Percentiles rank a stretch among this genome's conserved stretches.
Evolutionary conservation across 2,797 vertebrate genomes (phyloP).

Genomic region (Ptychobarbus kaznakovi): DNA sequence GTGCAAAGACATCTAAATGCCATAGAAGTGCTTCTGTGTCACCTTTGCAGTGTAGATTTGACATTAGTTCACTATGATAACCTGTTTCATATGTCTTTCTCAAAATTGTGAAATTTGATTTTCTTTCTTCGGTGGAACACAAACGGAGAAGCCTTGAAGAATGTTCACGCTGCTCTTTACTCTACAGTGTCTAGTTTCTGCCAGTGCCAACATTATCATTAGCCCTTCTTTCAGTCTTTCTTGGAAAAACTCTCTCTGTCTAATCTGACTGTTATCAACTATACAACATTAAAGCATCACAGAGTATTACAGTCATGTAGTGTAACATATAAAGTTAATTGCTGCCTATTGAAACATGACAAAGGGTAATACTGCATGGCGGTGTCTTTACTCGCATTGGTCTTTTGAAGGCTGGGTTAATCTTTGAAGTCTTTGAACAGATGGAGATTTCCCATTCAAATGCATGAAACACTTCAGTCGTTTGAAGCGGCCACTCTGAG

Average conservation of each 20-base stretch:
- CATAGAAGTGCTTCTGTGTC: background rate
- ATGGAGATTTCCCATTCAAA: slow-evolving; percentile 13
- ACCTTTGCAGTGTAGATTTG: background rate
- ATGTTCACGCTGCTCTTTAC: background rate
- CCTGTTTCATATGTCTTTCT: background rate
- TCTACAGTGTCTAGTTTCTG: background rate
- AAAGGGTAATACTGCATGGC: background rate
- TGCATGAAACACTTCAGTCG: background rate
- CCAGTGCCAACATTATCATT: background rate
- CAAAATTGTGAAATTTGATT: background rate
- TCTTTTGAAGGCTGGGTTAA: background rate
- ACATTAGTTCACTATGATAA: background rate
- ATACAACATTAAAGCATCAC: background rate
- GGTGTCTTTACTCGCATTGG: background rate
- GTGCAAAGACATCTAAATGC: background rate
- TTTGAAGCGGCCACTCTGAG: slow-evolving; percentile 10
- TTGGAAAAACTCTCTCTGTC: background rate
- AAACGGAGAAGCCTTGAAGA: background rate
- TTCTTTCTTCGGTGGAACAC: background rate
- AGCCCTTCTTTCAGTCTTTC: background rate
- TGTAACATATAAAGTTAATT: background rate
- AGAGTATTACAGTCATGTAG: background rate
- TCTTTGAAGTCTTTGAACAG: slow-evolving; percentile 26
- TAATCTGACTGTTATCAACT: background rate
- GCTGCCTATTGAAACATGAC: background rate